Base-by-base conservation (phyloP, 2,113 vertebrate species). In the Cnemophilus loriae region DNA sequence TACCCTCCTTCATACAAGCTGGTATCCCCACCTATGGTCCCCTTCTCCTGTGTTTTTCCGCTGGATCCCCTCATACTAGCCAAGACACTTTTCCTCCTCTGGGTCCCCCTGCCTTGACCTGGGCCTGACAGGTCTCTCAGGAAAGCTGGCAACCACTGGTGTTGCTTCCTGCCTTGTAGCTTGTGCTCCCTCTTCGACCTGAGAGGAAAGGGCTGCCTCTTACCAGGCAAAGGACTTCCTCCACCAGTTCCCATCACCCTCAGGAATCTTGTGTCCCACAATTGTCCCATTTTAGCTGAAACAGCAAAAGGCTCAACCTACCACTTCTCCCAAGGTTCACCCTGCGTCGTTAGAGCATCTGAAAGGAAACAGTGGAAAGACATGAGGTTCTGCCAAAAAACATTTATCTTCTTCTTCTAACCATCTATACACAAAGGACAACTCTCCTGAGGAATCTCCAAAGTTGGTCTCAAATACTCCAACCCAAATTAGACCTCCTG, bases 251-350 rank as follows among this genome's bases (percentile, higher is more conserved):
- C 89, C 96, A 95, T 75, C 6, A 3, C 73, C 83, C 39, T 74
- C 82, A 87, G 76, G 83, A 95, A 69, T 90, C 53, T 87, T 65
- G 37, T 84, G 73, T 96, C 94, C 80, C 95, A 93, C 90, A 84
- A 97, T 95, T 97, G 96, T 97, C 95, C 94, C 10, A 2, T 81
- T 96, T 96, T 81, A 89, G 96, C 96, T 97, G 96, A 97, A 92
- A 78, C 89, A 97, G 95, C 96, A 93, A 70, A 96, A 93, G 64
- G 30, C 21, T 92, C 73, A 87, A 60, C 53, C 56, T 78, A 59
- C 65, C 44, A 26, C 90, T 92, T 94, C 86, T 95, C 80, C 69
- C 91, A 92, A 92, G 83, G 93, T 63, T 83, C 76, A 75, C 68
- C 32, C 80, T 23, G 11, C 10, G 13, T 81, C 9, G 10, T 64